A percentile compares a stretch with the other conserved stretches of the same genome.
These are phyloP conservation scores for Eupithecia tripunctaria DNA, from an alignment of 2,888 invertebrate genomes.

Conservation along the genomic window DNA sequence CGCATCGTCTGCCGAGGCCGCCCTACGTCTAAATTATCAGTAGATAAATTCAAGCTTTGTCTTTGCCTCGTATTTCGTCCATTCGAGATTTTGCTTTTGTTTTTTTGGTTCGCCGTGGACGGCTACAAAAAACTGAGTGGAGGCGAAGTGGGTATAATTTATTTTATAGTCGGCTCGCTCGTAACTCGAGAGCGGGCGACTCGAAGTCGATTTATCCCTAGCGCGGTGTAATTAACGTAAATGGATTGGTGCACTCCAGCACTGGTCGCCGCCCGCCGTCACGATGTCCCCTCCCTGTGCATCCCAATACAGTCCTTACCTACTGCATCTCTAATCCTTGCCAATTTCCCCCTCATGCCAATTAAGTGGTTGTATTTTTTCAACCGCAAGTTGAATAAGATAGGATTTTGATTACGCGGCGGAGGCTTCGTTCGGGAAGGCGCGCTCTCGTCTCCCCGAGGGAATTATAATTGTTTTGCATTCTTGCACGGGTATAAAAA, in stretches of 20 bases:
- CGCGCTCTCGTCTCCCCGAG: conserved; percentile 76
- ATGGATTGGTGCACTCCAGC: conserved; percentile 75
- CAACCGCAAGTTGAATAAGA: conserved; percentile 74
- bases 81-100: conserved; percentile 81
- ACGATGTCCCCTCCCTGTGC: conserved; percentile 51
- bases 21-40: conserved; percentile 85
- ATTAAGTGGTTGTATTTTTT: conserved; percentile 68
- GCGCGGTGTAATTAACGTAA: conserved; percentile 83
- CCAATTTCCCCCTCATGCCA: conserved; percentile 59
- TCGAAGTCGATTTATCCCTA: conserved; percentile 84
- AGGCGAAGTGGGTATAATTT: conserved; percentile 85
- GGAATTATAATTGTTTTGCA: conserved; percentile 84
- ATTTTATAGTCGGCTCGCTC: conserved; percentile 84
- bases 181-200: conserved; percentile 83
- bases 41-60: conserved; percentile 85
- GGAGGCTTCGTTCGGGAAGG: conserved; percentile 65
- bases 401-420: conserved; percentile 70
- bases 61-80: conserved; percentile 85
- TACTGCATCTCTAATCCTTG: conserved; percentile 38
- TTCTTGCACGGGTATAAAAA: conserved; percentile 83
- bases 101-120: conserved; percentile 70
- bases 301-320: neutral
- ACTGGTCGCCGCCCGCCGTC: conserved; percentile 64
- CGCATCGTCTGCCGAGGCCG: conserved; percentile 76
- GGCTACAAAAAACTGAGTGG: conserved; percentile 83